Conservation (phyloP, 2,888 invertebrate species). For the Drosophila cognata region DNA sequence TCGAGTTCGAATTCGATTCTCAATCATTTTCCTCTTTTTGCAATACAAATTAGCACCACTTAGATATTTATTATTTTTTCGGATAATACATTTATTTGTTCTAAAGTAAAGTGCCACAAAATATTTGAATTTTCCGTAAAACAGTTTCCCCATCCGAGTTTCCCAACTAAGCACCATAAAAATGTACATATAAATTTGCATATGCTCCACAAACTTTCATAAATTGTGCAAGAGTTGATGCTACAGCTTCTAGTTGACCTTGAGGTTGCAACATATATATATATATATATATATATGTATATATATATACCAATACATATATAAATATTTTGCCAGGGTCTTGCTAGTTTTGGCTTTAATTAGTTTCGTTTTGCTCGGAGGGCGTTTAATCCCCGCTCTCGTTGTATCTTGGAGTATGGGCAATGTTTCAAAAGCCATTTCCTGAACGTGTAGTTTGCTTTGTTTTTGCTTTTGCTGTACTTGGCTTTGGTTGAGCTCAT, state of each 20-base stretch:
- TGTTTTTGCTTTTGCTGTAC: conserved; percentile 1
- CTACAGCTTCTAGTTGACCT: background rate
- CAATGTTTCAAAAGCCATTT: conserved; percentile 8
- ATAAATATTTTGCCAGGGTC: background rate
- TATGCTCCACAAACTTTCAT: background rate
- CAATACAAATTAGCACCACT: background rate
- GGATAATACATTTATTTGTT: background rate
- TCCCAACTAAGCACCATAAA: background rate
- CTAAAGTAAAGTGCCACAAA: background rate
- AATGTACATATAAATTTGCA: background rate
- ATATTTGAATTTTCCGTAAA: background rate
- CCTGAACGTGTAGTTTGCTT: background rate
- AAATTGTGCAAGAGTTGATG: background rate
- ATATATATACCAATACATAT: background rate
- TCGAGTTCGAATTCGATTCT: background rate
- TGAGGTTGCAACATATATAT: background rate
- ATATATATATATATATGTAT: background rate
- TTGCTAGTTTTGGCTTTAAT: conserved; percentile 20
- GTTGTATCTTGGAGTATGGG: background rate
- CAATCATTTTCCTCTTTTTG: background rate
- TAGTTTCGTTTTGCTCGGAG: conserved; percentile 27
- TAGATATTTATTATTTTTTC: background rate
- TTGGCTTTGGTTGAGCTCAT: conserved; percentile 7
- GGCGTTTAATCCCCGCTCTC: conserved; percentile 22
- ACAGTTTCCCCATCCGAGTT: background rate